Conservation (phyloP, 2,797 vertebrate species). For the Cirrhinus mrigala region DNA sequence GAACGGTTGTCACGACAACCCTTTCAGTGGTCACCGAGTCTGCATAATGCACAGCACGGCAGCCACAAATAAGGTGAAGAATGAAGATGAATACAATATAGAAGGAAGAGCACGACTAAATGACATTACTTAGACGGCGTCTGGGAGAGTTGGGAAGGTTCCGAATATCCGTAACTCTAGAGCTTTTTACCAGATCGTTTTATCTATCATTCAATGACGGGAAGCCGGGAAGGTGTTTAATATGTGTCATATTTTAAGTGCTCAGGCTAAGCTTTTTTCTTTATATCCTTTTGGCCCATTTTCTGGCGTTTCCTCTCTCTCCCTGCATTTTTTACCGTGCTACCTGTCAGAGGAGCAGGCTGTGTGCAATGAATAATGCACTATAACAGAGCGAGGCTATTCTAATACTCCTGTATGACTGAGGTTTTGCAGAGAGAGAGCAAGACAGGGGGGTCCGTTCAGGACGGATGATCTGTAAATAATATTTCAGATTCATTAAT, state of each 20-base stretch:
- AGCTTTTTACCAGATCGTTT: constrained; percentile 15
- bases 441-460: background rate
- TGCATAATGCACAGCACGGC: constrained; percentile 23
- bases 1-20: constrained; percentile 50
- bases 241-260: constrained; percentile 26
- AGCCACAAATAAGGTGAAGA: constrained; percentile 20
- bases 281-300: constrained; percentile 19
- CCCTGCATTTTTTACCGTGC: constrained; percentile 3
- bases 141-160: constrained; percentile 19
- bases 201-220: constrained; percentile 8
- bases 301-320: constrained; percentile 14
- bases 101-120: constrained; percentile 17
- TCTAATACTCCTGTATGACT: background rate
- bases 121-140: background rate
- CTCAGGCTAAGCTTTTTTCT: background rate
- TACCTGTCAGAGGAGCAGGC: constrained; percentile 21
- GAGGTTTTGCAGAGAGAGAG: background rate
- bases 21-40: constrained; percentile 27
- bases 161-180: background rate
- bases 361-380: constrained; percentile 45
- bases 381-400: constrained; percentile 31
- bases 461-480: constrained; percentile 38
- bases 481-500: constrained; percentile 53
- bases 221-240: constrained; percentile 13
- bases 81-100: constrained; percentile 37